Conservation (phyloP, 2,797 vertebrate species). For the Thalassophryne amazonica region DNA sequence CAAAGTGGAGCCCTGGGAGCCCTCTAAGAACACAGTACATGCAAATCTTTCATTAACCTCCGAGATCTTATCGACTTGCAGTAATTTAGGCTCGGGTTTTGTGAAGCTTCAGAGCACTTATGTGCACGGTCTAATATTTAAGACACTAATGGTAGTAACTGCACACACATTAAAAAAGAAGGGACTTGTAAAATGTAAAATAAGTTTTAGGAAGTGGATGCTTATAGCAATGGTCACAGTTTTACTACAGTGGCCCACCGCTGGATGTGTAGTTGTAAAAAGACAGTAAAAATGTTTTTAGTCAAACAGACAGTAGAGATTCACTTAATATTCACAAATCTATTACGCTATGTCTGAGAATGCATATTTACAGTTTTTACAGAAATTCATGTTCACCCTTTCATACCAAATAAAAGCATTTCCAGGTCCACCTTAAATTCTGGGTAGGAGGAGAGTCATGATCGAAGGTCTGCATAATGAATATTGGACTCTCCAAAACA, state of each 20-base stretch:
- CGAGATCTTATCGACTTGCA: neutral
- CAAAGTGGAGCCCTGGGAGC: conserved; percentile 98
- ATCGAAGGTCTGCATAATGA: too few relatives aligned
- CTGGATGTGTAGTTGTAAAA: neutral
- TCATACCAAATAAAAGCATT: too few relatives aligned
- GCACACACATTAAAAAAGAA: neutral
- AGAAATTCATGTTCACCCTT: too few relatives aligned
- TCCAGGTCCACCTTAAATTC: too few relatives aligned
- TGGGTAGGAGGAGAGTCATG: too few relatives aligned
- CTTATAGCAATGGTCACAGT: too few relatives aligned
- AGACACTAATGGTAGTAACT: neutral
- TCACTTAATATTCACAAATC: neutral
- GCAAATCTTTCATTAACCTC: conserved; percentile 27
- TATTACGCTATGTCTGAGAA: neutral
- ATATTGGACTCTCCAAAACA: too few relatives aligned
- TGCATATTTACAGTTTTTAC: too few relatives aligned
- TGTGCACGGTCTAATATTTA: neutral
- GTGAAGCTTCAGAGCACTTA: neutral
- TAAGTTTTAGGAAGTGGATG: too few relatives aligned
- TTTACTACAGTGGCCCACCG: too few relatives aligned
- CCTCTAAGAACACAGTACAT: conserved; percentile 97
- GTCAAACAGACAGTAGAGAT: neutral
- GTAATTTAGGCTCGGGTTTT: conserved; percentile 4
- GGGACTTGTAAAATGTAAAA: too few relatives aligned
- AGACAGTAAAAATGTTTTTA: neutral